A percentile compares a stretch with the other conserved stretches of the same genome.
Evolutionary conservation across 2,888 invertebrate genomes (phyloP).

Genomic region (Sipha maydis): DNA sequence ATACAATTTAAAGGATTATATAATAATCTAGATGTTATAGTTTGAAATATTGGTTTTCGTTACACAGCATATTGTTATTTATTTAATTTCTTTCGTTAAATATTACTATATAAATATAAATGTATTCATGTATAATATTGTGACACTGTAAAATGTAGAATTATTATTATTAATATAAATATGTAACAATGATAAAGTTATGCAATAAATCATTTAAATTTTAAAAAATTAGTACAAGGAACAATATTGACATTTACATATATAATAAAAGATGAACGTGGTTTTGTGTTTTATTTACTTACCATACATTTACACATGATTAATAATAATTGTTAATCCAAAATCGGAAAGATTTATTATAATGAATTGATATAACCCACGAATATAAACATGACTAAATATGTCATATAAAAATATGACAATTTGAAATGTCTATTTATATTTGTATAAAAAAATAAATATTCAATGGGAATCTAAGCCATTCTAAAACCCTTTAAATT

Average conservation of each 20-base stretch:
- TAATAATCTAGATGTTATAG: not conserved
- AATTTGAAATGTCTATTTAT: too few relatives aligned
- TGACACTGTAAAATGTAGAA: not conserved
- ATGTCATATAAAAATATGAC: too few relatives aligned
- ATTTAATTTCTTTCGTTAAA: constrained; percentile 2
- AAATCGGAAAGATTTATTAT: too few relatives aligned
- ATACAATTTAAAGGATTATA: not conserved
- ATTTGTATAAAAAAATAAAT: too few relatives aligned
- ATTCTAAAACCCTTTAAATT: too few relatives aligned
- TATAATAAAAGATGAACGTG: not conserved
- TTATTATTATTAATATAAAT: not conserved
- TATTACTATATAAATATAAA: too few relatives aligned
- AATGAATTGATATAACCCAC: too few relatives aligned
- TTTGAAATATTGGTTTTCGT: not conserved
- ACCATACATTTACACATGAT: too few relatives aligned
- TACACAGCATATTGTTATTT: not conserved
- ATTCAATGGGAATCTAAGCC: too few relatives aligned
- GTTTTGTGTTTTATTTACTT: not conserved
- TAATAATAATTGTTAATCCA: too few relatives aligned
- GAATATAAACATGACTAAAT: too few relatives aligned
- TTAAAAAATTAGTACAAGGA: not conserved
- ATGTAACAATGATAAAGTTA: not conserved
- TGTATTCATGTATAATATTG: not conserved
- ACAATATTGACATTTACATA: not conserved
- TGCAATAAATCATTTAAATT: constrained; percentile 6